Base-by-base conservation (phyloP, 2,113 vertebrate genomes). In the Pao palembangensis region DNA sequence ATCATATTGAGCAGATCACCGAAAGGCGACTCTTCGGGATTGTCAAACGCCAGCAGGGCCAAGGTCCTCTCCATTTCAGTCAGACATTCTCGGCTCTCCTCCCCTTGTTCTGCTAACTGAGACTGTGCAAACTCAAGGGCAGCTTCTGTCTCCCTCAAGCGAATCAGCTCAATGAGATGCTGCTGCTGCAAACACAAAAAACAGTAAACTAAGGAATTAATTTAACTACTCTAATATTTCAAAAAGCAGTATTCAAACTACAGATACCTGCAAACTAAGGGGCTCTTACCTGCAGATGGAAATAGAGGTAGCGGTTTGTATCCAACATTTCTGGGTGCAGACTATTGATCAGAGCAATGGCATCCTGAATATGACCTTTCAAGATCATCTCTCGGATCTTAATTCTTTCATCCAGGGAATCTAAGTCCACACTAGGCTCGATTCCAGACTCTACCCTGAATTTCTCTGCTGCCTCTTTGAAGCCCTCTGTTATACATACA, bases 381-480 rank as follows among this genome's bases (percentile, higher is more conserved):
- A 99, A 73, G 48, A 98, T 95, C 94, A 98, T 96, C 84, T 99
- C 97, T 2, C 97, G 90, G 57, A 99, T 98, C 76, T 96, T 98
- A 89, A 99, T 98, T 69, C 97, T 91, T 86, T 99, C 96, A 76
- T 98, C 96, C 0, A 99, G 88, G 0, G 95, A 98, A 77, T 98
- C 95, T 75, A 98, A 85, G 67, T 99, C 96, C 64, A 98, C 93
- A 4, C 94, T 97, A 6, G 97, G 96, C 73, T 98, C 96, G 41
- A 99, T 98, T 56, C 97, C 97, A 25, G 97, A 98, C 84, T 99
- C 96, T 94, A 98, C 93, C 12, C 94, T 91, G 82, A 99, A 99
- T 66, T 98, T 99, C 83, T 99, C 97, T 0, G 96, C 97, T 44
- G 96, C 97, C 79, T 99, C 97, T 79, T 99, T 99, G 81, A 98